Base-by-base conservation (phyloP, 2,888 invertebrate species). In the Leptopilina syphax region DNA sequence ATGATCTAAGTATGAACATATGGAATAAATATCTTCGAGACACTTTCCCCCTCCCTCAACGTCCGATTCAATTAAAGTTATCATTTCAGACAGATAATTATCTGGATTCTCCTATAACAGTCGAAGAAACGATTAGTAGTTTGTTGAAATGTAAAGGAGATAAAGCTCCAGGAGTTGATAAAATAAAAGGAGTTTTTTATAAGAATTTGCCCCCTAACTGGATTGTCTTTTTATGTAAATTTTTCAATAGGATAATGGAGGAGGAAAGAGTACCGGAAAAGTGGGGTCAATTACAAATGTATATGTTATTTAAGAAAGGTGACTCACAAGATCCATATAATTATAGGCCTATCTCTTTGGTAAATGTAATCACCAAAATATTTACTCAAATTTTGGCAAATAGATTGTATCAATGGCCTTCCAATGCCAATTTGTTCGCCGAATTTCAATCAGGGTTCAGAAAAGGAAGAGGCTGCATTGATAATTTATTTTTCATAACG, bases 271-370 rank as follows among this genome's bases (percentile, higher is more conserved):
- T 50, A 10, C 24, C 50, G 44, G 12, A 47, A 5, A n/a, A 65
- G 9, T 79, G 79, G 65, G 66, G 76, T n/a, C 57, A 65, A 8
- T 18, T 76, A 5, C 68, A 76, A 7, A 57, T 5, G 7, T 27
- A 41, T 34, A 76, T 79, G 79, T n/a, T 79, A 6, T 66, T 57
- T 2, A 79, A 79, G 54, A 79, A 79, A 79, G 66, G 65, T 18
- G 41, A 41, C 12, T 41, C 41, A 67, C 3, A 1, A 4, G 41
- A 34, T 54, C 67, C 77, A 1, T 1, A 4, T 7, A 68, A 78
- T 27, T 78, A 68, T n/a, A 78, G 67, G 8, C 44, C 67, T 50
- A 78, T 78, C 13, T 13, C 68, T 13, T 44, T 78, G 10, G 12
- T 78, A 18, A 68, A 78, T n/a, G 60, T 63, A 1, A 18, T 68